These are phyloP conservation scores for Ips nitidus DNA, from an alignment of 1,140 invertebrate genomes.

Conservation along the genomic window DNA sequence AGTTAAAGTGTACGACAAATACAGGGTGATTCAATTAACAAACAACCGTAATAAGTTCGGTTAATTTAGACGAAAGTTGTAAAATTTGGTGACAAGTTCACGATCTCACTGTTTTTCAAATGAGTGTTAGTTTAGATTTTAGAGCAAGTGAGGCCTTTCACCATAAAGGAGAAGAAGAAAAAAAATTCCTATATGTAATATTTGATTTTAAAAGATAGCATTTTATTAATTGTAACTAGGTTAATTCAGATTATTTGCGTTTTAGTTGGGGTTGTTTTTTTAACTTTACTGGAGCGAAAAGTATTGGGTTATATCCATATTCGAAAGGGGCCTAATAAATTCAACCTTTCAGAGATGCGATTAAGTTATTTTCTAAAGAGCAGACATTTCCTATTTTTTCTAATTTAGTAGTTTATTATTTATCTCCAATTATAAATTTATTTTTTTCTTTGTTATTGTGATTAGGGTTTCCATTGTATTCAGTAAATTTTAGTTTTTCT, in stretches of 20 bases:
- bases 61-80: no score
- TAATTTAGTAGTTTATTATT: slow-evolving; percentile 59
- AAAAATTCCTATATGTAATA: slow-evolving; percentile 54
- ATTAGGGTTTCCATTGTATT: slow-evolving; percentile 54
- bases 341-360: slow-evolving; percentile 67
- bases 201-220: slow-evolving; percentile 53
- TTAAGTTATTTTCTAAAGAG: slow-evolving; percentile 68
- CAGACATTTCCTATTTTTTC: slow-evolving; percentile 53
- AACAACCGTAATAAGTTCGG: no score
- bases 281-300: slow-evolving; percentile 69
- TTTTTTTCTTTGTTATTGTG: slow-evolving; percentile 59
- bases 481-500: slow-evolving; percentile 53
- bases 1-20: no score
- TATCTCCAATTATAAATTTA: slow-evolving; percentile 60
- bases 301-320: slow-evolving; percentile 68
- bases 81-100: no score
- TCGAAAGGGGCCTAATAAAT: slow-evolving; percentile 71
- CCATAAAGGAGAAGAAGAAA: no score
- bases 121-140: no score
- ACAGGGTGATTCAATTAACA: no score
- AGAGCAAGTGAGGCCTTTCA: no score
- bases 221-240: slow-evolving; percentile 42
- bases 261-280: slow-evolving; percentile 65
- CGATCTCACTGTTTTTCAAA: no score
- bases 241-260: slow-evolving; percentile 43